phyloP scores from a whole-genome alignment of 2,888 invertebrate genomes.

The Dasysyrphus tricinctus region DNA sequence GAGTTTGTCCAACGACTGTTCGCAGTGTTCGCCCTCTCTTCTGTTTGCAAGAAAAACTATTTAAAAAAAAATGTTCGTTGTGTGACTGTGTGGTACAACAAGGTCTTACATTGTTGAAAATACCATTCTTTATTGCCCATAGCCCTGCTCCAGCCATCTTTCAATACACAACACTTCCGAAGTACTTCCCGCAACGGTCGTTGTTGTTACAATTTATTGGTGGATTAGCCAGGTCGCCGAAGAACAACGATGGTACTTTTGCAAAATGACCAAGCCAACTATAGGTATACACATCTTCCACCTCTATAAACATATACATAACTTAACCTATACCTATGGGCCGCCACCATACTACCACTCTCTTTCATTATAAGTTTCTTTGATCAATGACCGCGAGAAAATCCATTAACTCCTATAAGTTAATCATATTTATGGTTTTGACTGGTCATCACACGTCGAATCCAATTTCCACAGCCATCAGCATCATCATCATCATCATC shows the following conservation, averaged over 20 bases:
- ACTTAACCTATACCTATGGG: not conserved
- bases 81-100: not conserved
- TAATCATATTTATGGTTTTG: conserved; percentile 75
- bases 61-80: too few relatives aligned
- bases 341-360: conserved; percentile 26
- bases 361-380: conserved; percentile 66
- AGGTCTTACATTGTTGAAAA: conserved; percentile 56
- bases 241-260: conserved; percentile 36
- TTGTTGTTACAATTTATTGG: conserved; percentile 75
- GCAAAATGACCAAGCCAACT: conserved; percentile 37
- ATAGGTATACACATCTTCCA: not conserved
- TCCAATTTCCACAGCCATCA: conserved; percentile 74
- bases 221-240: conserved; percentile 67
- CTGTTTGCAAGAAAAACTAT: too few relatives aligned
- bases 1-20: conserved; percentile 41
- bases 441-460: conserved; percentile 75
- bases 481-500: conserved; percentile 36
- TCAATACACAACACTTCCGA: not conserved
- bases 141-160: conserved; percentile 21
- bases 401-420: conserved; percentile 75
- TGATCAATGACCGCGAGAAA: conserved; percentile 71
- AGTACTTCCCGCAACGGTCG: conserved; percentile 45
- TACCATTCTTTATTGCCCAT: conserved; percentile 67
- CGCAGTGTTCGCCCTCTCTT: too few relatives aligned
- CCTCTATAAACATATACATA: not conserved